Evolutionary conservation across 2,888 invertebrate genomes (phyloP), one percentile per base, ranked within the genome.

Genomic region (Steromphala cineraria): DNA sequence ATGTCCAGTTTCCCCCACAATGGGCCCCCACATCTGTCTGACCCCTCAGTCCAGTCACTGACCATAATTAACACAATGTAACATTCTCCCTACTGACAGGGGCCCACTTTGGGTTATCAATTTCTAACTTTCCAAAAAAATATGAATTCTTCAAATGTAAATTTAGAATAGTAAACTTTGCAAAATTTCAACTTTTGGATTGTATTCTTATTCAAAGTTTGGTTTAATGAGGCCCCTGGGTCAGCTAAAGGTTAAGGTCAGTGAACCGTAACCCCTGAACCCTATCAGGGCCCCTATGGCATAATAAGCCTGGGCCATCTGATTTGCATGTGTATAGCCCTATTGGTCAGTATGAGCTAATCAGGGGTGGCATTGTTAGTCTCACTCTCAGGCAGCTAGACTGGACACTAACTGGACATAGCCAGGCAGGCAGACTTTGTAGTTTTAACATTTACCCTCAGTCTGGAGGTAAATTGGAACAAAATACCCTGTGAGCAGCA

Each of bases 271-370:
- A 17, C 71, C 19, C 40, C n/a, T 19, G 17, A 71, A 28, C 71
- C 71, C 71, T 46, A 17, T 0, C 2, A 31, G 40, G 71, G 71
- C 36, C 71, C 71, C 71, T n/a, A 36, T 71, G 71, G 40, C 36
- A 71, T 71, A 71, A 71, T 71, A 36, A 71, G 71, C 71, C 13
- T 31, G 36, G 71, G 71, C 31, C 71, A 71, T 71, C 71, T 36
- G 71, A 71, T 71, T 71, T 71, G 71, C 71, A 71, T 71, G 71
- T 71, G 71, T 71, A 71, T 71, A 36, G 71, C 71, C 71, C 71
- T 71, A 71, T 71, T 71, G 71, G 71, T 71, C 71, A 71, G 71
- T 71, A 71, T 71, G 71, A 71, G 71, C 71, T 71, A 71, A 71
- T 71, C 71, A 71, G 71, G 36, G 10, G 19, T 24, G 31, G 71